Percentiles rank a stretch among this genome's conserved stretches.
These are phyloP conservation scores for Vimba vimba DNA, from an alignment of 2,113 vertebrate genomes.

Conservation along the genomic window DNA sequence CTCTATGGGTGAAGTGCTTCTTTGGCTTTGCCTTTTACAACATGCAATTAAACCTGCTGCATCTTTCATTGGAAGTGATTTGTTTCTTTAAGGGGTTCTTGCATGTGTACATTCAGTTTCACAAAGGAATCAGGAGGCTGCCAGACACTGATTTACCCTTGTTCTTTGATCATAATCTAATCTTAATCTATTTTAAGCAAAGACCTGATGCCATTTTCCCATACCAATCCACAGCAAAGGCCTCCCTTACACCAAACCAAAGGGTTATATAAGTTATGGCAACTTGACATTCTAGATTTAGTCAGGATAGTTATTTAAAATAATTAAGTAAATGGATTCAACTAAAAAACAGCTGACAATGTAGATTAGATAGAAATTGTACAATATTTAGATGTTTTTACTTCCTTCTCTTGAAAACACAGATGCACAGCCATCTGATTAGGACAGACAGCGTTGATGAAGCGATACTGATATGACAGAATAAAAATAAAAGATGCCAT, in stretches of 20 bases:
- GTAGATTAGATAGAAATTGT: background rate
- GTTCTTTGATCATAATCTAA: slow-evolving; percentile 37
- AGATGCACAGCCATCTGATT: background rate
- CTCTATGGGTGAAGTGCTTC: slow-evolving; percentile 4
- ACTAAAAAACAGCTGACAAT: background rate
- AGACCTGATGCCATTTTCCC: background rate
- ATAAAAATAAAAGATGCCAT: background rate
- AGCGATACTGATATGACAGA: background rate
- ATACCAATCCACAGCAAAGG: slow-evolving; percentile 32
- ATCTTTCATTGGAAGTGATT: slow-evolving; percentile 10
- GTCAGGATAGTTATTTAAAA: background rate
- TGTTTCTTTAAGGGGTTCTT: background rate
- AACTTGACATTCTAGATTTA: background rate
- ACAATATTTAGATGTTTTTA: background rate
- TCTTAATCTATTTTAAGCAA: slow-evolving; percentile 17
- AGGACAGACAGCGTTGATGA: background rate
- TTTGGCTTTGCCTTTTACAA: slow-evolving; percentile 12
- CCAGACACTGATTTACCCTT: slow-evolving; percentile 5
- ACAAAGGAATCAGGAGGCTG: background rate
- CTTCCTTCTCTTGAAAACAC: background rate
- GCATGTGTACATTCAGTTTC: background rate
- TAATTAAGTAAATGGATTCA: background rate
- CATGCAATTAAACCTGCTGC: slow-evolving; percentile 4
- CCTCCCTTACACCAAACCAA: slow-evolving; percentile 11
- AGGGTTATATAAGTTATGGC: background rate